Conservation (phyloP, 2,113 vertebrate species). For the Crotalus viridis region DNA sequence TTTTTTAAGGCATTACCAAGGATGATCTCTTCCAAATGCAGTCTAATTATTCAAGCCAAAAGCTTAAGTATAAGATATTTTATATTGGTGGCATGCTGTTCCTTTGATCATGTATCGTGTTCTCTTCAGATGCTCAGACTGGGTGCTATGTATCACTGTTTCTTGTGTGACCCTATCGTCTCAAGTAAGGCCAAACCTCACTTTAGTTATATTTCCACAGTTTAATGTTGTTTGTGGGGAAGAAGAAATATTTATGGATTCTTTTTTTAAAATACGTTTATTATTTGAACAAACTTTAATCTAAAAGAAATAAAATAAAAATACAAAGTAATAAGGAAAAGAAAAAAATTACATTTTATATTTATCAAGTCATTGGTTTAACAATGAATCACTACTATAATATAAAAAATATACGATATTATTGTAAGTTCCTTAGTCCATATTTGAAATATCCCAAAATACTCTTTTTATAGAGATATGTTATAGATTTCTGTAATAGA, state of each 20-base stretch:
- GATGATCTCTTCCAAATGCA: background rate
- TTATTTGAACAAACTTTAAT: background rate
- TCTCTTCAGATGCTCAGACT: slow-evolving; percentile 5
- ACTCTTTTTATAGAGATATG: background rate
- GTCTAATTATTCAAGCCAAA: background rate
- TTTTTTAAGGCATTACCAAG: slow-evolving; percentile 13
- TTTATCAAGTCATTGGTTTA: background rate
- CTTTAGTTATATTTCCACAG: background rate
- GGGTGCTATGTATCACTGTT: background rate
- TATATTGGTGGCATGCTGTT: accelerated
- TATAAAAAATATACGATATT: background rate
- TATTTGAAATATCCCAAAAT: background rate
- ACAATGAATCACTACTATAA: background rate
- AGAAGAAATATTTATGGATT: background rate
- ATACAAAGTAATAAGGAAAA: background rate
- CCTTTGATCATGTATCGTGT: background rate
- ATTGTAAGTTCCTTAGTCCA: background rate
- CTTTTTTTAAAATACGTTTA: background rate
- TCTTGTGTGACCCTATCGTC: background rate
- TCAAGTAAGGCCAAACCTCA: background rate
- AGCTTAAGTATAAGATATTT: background rate
- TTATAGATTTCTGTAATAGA: background rate
- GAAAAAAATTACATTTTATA: background rate
- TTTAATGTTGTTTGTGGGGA: background rate
- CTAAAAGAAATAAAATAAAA: background rate